Conservation (phyloP, 2,797 vertebrate species). For the Notolepis coatsorum region DNA sequence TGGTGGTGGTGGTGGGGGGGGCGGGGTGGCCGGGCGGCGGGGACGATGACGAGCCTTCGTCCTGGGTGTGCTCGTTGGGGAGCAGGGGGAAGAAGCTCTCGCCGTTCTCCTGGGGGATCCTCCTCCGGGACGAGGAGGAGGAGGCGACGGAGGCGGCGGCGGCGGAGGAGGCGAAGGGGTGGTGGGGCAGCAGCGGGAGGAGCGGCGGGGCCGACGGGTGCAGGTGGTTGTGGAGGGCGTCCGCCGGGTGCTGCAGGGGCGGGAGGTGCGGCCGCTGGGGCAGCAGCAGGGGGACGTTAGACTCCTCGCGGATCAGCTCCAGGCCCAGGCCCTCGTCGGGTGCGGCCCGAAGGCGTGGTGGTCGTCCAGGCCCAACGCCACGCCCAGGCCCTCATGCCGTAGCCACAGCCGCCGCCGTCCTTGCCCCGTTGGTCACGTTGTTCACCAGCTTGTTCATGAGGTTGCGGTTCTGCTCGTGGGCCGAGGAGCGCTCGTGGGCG, state of each 20-base stretch:
- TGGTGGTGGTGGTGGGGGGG: conserved; percentile 47
- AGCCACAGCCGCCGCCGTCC: conserved; percentile 82
- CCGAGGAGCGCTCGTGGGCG: conserved; percentile 89
- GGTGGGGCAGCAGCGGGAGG: conserved; percentile 80
- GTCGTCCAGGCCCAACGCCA: conserved; percentile 75
- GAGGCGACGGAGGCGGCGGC: conserved; percentile 64
- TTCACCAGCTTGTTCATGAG: conserved; percentile 97
- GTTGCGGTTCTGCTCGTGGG: conserved; percentile 94
- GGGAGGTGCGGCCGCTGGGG: conserved; percentile 84
- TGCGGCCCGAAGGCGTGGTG: conserved; percentile 84
- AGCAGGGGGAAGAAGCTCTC: conserved; percentile 97
- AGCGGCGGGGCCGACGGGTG: conserved; percentile 70
- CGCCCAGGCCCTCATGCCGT: conserved; percentile 86
- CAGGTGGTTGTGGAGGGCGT: conserved; percentile 88
- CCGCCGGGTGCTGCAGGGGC: conserved; percentile 64
- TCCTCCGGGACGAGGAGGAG: conserved; percentile 85
- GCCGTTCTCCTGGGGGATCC: conserved; percentile 96
- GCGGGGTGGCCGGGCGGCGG: too few species aligned
- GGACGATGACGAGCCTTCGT: conserved; percentile 87
- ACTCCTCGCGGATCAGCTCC: conserved; percentile 95
- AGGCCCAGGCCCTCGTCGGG: conserved; percentile 91
- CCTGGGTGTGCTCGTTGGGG: conserved; percentile 92
- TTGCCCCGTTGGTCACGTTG: conserved; percentile 91
- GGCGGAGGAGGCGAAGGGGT: conserved; percentile 74
- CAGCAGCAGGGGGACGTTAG: conserved; percentile 91